These are phyloP conservation scores for Equus przewalskii DNA, from an alignment of 2,113 vertebrate genomes.

Conservation along the genomic window DNA sequence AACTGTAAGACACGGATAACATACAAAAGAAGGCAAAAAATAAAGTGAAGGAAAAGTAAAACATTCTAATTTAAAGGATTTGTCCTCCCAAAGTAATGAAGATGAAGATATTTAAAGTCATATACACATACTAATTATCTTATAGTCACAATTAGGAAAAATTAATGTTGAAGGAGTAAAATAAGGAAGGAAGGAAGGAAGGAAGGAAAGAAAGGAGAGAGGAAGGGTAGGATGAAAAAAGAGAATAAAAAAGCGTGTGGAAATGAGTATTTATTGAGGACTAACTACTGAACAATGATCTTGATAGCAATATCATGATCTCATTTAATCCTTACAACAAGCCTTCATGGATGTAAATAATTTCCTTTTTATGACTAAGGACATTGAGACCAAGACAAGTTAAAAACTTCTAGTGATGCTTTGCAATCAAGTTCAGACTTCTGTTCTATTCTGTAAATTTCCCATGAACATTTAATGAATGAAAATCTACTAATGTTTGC, in stretches of 20 bases:
- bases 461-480: background rate
- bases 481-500: background rate
- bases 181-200: background rate
- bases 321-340: background rate
- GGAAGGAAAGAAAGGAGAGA: background rate
- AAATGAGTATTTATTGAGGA: background rate
- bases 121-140: background rate
- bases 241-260: background rate
- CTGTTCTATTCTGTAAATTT: conserved; percentile 8
- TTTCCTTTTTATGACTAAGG: background rate
- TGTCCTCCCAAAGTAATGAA: background rate
- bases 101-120: background rate
- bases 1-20: background rate
- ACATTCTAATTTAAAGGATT: background rate
- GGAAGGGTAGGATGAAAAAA: background rate
- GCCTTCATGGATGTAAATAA: background rate
- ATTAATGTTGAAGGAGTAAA: conserved; percentile 23
- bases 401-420: background rate
- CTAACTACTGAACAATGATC: background rate
- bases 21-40: background rate
- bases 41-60: background rate
- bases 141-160: background rate
- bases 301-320: background rate
- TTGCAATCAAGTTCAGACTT: background rate
- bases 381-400: background rate